Conservation (phyloP, 2,888 invertebrate genomes). For the Agrypnus murinus region DNA sequence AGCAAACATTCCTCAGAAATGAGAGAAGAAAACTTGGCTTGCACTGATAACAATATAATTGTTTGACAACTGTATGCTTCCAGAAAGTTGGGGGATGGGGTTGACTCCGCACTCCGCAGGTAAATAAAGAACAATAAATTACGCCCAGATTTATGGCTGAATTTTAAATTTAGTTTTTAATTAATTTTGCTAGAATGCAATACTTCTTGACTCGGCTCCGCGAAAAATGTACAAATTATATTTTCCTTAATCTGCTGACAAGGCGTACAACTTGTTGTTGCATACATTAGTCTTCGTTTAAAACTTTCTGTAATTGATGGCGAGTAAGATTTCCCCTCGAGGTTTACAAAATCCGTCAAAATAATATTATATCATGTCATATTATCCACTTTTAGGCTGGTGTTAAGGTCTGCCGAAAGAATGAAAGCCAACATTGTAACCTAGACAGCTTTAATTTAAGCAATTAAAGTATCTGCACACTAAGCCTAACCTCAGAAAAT, state of each 20-base stretch:
- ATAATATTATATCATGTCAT: background rate
- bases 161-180: slow-evolving; percentile 66
- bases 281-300: slow-evolving; percentile 51
- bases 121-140: slow-evolving; percentile 65
- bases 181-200: slow-evolving; percentile 63
- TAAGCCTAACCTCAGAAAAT: too few relatives aligned
- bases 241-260: slow-evolving; percentile 59
- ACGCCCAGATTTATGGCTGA: slow-evolving; percentile 62
- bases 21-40: slow-evolving; percentile 52
- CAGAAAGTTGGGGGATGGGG: slow-evolving; percentile 20
- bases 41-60: slow-evolving; percentile 55
- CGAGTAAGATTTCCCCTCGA: slow-evolving; percentile 24
- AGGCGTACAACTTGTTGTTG: slow-evolving; percentile 49
- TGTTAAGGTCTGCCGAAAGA: too few relatives aligned
- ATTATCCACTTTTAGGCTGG: too few relatives aligned
- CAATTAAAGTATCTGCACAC: too few relatives aligned
- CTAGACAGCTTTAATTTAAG: too few relatives aligned
- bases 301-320: slow-evolving; percentile 39
- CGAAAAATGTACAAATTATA: slow-evolving; percentile 62
- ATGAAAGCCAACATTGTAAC: too few relatives aligned
- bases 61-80: slow-evolving; percentile 52
- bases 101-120: slow-evolving; percentile 53
- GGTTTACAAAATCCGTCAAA: background rate
- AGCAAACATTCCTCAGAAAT: slow-evolving; percentile 57
- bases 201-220: slow-evolving; percentile 59